phyloP scores from a whole-genome alignment of 2,797 vertebrate genomes.

The Oceanodroma leucorhoa region DNA sequence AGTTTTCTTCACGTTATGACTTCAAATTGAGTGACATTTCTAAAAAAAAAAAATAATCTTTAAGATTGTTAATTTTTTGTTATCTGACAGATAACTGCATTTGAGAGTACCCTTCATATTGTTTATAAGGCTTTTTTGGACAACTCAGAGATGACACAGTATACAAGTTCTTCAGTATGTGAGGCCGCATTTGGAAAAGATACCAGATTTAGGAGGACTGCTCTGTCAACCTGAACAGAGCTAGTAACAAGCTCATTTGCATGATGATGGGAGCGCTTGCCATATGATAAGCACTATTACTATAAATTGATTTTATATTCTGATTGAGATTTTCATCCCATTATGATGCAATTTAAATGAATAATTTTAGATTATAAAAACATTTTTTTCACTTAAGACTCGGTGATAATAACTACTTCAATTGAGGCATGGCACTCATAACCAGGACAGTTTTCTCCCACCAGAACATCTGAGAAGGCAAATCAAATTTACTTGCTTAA shows the following conservation, averaged over 20 bases:
- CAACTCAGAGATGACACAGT: not conserved
- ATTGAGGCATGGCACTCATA: not conserved
- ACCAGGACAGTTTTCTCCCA: conserved; percentile 11
- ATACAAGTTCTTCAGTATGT: not conserved
- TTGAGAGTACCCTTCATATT: not conserved
- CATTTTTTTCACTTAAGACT: not conserved
- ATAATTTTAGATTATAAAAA: not conserved
- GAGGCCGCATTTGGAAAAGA: not conserved
- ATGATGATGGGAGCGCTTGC: rapidly evolving
- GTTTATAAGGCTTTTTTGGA: not conserved
- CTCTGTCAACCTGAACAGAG: not conserved
- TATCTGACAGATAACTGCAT: not conserved
- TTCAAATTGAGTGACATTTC: not conserved
- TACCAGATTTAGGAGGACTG: not conserved
- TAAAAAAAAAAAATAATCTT: not conserved
- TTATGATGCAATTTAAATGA: not conserved
- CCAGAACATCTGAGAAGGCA: conserved; percentile 19
- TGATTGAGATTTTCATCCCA: not conserved
- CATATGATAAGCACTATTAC: not conserved
- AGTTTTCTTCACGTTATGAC: not conserved
- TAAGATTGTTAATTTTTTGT: not conserved
- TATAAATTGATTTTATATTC: not conserved
- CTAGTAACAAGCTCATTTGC: not conserved
- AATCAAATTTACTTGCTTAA: not conserved
- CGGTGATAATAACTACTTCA: not conserved